Evolutionary conservation across 2,888 invertebrate species (phyloP).

Genomic region (Bibio marci): DNA sequence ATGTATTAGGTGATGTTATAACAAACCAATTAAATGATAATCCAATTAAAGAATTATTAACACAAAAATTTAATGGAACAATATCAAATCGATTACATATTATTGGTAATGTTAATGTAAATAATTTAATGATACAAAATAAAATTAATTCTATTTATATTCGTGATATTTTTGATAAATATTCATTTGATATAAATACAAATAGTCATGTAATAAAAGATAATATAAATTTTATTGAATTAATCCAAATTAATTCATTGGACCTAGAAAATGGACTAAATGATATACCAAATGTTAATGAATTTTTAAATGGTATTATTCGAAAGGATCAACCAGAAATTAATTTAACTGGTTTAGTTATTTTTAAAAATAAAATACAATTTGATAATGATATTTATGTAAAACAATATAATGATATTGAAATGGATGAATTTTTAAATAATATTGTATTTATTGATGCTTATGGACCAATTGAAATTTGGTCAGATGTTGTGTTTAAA

Average conservation of each 20-base stretch:
- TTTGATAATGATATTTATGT: conserved; percentile 23
- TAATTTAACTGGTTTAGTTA: conserved; percentile 16
- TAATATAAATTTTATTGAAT: conserved; percentile 12
- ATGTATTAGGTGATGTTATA: conserved; percentile 19
- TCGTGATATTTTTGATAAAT: conserved; percentile 9
- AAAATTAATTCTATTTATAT: conserved; percentile 14
- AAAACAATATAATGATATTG: conserved; percentile 18
- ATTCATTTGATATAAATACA: conserved; percentile 15
- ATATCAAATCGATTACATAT: conserved; percentile 18
- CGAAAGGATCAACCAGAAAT: conserved; percentile 14
- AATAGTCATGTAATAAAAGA: conserved; percentile 18
- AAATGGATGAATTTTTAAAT: conserved; percentile 22
- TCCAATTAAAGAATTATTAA: conserved; percentile 24
- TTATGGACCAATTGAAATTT: conserved; percentile 17
- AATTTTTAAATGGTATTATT: conserved; percentile 18
- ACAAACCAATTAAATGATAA: conserved; percentile 26
- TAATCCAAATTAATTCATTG: conserved; percentile 14
- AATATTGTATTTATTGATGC: conserved; percentile 27
- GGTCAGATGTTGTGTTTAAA: conserved; percentile 23
- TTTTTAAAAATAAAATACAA: conserved; percentile 20
- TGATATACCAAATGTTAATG: conserved; percentile 14
- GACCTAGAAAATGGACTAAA: conserved; percentile 17
- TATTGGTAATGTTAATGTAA: conserved; percentile 16
- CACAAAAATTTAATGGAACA: conserved; percentile 15
- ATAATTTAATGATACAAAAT: conserved; percentile 12